Base-by-base conservation (phyloP, 2,113 vertebrate genomes). In the Elaphurus davidianus region DNA sequence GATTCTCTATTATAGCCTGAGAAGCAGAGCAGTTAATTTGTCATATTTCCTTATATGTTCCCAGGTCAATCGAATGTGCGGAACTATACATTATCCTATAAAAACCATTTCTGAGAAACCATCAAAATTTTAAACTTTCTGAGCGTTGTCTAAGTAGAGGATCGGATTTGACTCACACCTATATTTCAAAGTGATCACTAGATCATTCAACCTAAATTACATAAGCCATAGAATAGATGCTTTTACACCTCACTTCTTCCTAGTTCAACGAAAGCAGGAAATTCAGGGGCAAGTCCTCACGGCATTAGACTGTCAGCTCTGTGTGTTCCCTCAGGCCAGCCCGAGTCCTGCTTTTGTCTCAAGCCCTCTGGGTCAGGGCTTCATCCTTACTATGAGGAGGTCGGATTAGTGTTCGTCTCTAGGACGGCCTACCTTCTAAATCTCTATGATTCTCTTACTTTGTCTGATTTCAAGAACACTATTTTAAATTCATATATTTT, bases 1-100 rank as follows among this genome's bases (percentile, higher is more conserved):
- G 0, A 28, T 94, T 98, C 97, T 86, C 87, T 57, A 4, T 88
- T 91, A 12, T 2, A 17, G 25, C 15, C n/a, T 79, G 47, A 95
- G 71, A 97, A 90, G 7, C 14, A 95, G 91, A 87, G 0, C n/a
- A 78, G 88, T 98, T 96, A 23, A 86, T 97, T 83, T 82, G 47
- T 36, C n/a, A 93, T 43, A 94, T 82, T 98, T 97, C 52, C 40
- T 98, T 76, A 94, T n/a, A 81, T 74, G 30, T 97, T 60, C 54
- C 84, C 21, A 47, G 3, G 1, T 10, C 47, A 95, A 85, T 17
- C 91, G 2, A 94, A 98, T 52, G n/a, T 33, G 81, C 11, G 1
- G 7, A 86, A 76, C 0, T 36, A 67, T 21, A 0, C 30, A n/a
- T 93, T 91, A 82, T 59, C 50, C 67, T 93, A 47, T 5, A 93